Evolutionary conservation across 1,140 invertebrate genomes (phyloP), one percentile per base, ranked within the genome.

Genomic region (Trichonephila clavipes): DNA sequence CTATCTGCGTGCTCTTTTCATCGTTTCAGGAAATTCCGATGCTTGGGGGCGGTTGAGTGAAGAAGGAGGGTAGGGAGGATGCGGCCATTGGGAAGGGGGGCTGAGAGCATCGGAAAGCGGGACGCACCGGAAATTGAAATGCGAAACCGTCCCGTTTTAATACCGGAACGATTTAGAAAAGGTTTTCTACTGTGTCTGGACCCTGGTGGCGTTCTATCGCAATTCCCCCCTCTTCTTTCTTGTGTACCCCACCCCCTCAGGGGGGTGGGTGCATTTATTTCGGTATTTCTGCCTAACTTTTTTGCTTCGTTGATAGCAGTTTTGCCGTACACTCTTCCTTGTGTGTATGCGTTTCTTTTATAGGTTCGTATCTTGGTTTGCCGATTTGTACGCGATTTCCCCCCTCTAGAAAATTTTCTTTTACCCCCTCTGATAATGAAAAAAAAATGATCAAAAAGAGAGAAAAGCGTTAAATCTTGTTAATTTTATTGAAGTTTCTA

Each of bases 101-200:
- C 58, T 51, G 51, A 51, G 72, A 34, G n/a, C 18, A 24, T 8
- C 19, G 59, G 34, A 83, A 85, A 92, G 34, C 90, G 90, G 81
- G 64, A 72, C 82, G 83, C 82, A 87, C 91, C 91, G 91, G 91
- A 92, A 92, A 92, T 92, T 92, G 91, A 92, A 92, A 92, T 92
- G 83, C 91, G 91, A 92, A 92, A 92, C 91, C 91, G 91, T 66
- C 83, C 91, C 91, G 82, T 92, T 92, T 92, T 92, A 92, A 87
- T 92, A 92, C 83, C 91, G 28, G 91, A 34, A 92, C 91, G 91
- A 77, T 92, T 92, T 92, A 59, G 81, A 85, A 66, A 85, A 59
- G 89, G 69, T 82, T 90, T 90, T 90, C 51, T 82, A 61, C 51
- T 61, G 69, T 59, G 83, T 85, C 58, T 85, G 58, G 83, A 61